Evolutionary conservation across 2,113 vertebrate genomes (phyloP).

Genomic region (Onychostruthus taczanowskii): DNA sequence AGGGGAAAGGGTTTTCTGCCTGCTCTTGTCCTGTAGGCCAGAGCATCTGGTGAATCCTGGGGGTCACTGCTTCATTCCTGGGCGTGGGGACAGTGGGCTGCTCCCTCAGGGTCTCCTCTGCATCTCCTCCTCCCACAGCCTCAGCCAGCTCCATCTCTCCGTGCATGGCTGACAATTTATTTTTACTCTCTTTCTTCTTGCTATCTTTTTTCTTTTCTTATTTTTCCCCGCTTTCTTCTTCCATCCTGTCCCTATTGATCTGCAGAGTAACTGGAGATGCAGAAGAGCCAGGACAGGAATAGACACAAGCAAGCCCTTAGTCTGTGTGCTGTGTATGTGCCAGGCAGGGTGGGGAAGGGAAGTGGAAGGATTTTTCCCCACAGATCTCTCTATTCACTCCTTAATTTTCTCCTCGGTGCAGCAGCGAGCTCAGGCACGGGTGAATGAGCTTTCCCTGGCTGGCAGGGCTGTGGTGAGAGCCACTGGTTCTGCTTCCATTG

Average conservation of each 20-base stretch:
- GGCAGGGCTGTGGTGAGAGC: constrained; percentile 39
- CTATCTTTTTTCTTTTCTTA: not conserved
- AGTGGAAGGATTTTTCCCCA: not conserved
- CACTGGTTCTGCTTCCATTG: not conserved
- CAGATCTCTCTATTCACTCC: not conserved
- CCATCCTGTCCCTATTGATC: constrained; percentile 67
- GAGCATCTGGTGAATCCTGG: not conserved
- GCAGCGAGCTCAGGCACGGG: not conserved
- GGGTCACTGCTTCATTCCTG: not conserved
- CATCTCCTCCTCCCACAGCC: not conserved
- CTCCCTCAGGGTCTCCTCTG: not conserved
- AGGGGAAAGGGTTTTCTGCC: not conserved
- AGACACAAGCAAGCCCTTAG: constrained; percentile 40
- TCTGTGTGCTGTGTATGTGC: not conserved
- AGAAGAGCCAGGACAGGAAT: constrained; percentile 52
- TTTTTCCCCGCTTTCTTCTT: not conserved
- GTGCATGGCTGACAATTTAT: not conserved
- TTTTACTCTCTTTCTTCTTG: constrained; percentile 30
- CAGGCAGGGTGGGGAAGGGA: not conserved
- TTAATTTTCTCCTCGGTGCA: not conserved
- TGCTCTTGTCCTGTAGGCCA: not conserved
- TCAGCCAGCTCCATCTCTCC: not conserved
- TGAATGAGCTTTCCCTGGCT: constrained; percentile 71
- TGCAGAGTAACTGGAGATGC: constrained; percentile 66
- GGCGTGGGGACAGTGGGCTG: not conserved